These are phyloP conservation scores for Lophochroa leadbeateri DNA, from an alignment of 2,113 vertebrate genomes.

Conservation along the genomic window DNA sequence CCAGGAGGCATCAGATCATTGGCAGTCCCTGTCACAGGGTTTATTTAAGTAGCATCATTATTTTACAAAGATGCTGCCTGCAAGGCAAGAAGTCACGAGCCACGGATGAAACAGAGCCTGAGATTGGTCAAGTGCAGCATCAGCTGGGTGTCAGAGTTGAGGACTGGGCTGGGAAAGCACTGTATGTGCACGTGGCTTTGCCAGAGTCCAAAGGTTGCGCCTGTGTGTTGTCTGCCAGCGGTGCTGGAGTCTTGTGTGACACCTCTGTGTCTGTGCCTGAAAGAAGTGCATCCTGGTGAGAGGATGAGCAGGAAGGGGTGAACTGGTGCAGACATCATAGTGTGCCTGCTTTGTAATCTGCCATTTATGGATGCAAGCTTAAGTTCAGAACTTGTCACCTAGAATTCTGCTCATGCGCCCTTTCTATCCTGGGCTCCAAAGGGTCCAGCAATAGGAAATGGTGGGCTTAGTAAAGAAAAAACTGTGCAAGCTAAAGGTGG, in stretches of 20 bases:
- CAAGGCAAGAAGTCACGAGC: not conserved
- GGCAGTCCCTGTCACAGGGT: not conserved
- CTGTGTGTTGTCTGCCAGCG: not conserved
- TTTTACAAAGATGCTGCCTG: not conserved
- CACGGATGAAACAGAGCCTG: not conserved
- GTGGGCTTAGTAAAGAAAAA: not conserved
- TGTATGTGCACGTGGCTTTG: not conserved
- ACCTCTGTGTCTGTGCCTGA: not conserved
- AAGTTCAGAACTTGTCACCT: not conserved
- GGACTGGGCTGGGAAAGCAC: not conserved
- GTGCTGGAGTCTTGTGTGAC: not conserved
- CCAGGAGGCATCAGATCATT: not conserved
- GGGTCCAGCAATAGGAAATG: not conserved
- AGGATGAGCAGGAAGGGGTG: not conserved
- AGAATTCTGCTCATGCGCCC: not conserved
- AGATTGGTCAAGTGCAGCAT: not conserved
- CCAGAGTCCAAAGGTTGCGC: not conserved
- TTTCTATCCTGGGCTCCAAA: not conserved
- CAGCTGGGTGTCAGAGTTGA: not conserved
- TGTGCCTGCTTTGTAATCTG: not conserved
- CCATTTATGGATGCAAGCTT: not conserved
- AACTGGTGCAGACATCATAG: not conserved
- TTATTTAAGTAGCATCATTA: not conserved
- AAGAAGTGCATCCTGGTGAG: not conserved
- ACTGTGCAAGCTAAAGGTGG: not conserved